phyloP scores from a whole-genome alignment of 2,888 invertebrate species.

The Epirrhoe alternata region DNA sequence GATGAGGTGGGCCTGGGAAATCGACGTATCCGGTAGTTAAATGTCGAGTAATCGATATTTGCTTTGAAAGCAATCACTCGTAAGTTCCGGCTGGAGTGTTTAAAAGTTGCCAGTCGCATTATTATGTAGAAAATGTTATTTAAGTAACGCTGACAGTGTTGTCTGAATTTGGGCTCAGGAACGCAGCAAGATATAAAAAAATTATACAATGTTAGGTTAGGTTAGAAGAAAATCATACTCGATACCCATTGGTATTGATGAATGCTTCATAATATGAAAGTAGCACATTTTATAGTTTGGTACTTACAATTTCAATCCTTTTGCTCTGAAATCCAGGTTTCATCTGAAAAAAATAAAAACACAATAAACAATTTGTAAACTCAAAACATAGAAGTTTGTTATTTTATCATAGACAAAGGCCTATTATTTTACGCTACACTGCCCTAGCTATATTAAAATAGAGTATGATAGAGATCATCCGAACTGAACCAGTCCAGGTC shows the following conservation, averaged over 20 bases:
- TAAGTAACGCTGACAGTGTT: too few species aligned
- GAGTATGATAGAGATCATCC: conserved; percentile 13
- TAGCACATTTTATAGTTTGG: not conserved
- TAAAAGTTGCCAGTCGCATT: not conserved
- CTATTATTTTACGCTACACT: not conserved
- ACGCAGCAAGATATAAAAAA: too few species aligned
- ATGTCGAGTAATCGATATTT: conserved; percentile 19
- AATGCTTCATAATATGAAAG: not conserved
- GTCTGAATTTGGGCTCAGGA: too few species aligned
- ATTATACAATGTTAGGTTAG: too few species aligned
- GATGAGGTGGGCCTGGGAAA: conserved; percentile 28
- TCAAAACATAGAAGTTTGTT: not conserved
- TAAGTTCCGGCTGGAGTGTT: conserved; percentile 8
- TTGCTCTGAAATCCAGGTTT: not conserved
- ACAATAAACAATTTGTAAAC: not conserved
- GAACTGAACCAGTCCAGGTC: conserved; percentile 24
- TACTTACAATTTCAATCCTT: conserved; percentile 31
- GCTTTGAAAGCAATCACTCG: conserved; percentile 12
- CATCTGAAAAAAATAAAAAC: conserved; percentile 24
- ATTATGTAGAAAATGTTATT: not conserved
- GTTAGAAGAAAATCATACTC: too few species aligned
- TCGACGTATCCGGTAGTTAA: conserved; percentile 23
- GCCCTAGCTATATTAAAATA: not conserved
- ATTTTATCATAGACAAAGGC: not conserved
- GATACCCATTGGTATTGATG: too few species aligned